Evolutionary conservation across 2,888 invertebrate genomes (phyloP).

Genomic region (Sussaba pulchella): DNA sequence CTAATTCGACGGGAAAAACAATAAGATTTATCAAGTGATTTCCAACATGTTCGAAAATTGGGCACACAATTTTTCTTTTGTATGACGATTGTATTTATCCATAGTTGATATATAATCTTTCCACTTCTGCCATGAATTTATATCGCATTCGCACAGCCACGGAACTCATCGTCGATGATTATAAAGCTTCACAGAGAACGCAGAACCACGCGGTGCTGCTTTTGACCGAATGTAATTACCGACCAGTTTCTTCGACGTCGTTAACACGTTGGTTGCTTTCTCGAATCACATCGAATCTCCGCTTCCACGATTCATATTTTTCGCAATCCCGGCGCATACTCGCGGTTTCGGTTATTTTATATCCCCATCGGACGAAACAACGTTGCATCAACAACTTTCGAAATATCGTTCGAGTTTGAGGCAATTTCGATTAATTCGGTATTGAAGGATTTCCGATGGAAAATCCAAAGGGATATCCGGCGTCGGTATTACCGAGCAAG

Average conservation of each 20-base stretch:
- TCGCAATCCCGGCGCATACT: no score
- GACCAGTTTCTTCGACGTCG: slow-evolving; percentile 15
- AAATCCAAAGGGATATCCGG: slow-evolving; percentile 30
- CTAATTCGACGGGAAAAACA: no score
- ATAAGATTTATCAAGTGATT: no score
- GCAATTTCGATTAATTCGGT: not conserved
- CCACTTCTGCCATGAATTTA: not conserved
- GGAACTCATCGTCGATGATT: not conserved
- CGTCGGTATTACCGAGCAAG: slow-evolving; percentile 16
- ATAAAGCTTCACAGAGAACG: slow-evolving; percentile 29
- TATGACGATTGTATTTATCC: not conserved
- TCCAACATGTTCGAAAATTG: no score
- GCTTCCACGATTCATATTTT: not conserved
- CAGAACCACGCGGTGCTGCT: slow-evolving; percentile 16
- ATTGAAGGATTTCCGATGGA: slow-evolving; percentile 7
- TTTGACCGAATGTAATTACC: slow-evolving; percentile 40
- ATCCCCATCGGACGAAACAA: not conserved
- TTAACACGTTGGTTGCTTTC: not conserved
- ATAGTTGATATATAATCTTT: no score
- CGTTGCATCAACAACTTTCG: slow-evolving; percentile 9
- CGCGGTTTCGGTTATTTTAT: slow-evolving; percentile 2
- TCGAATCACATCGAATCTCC: not conserved
- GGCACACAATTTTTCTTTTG: no score
- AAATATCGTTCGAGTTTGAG: slow-evolving; percentile 16
- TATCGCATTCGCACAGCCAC: no score